These are phyloP conservation scores for Donacobius atricapilla DNA, from an alignment of 2,113 vertebrate genomes.

Conservation along the genomic window DNA sequence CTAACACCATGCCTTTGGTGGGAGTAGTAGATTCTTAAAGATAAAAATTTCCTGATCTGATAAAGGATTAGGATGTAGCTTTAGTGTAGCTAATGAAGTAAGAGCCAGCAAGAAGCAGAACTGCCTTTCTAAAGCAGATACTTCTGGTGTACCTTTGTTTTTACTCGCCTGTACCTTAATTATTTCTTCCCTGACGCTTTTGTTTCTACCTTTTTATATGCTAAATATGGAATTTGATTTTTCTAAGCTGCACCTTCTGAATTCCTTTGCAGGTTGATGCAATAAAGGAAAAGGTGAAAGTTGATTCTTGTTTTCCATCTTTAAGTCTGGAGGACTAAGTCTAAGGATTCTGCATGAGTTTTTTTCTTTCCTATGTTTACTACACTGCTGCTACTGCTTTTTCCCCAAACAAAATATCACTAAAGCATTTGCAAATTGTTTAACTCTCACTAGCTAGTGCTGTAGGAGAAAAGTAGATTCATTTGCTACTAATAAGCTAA, in stretches of 20 bases:
- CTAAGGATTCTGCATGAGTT: conserved; percentile 94
- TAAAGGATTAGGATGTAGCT: not conserved
- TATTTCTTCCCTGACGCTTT: conserved; percentile 76
- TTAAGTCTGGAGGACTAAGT: conserved; percentile 96
- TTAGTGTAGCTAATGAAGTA: not conserved
- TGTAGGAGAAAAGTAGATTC: conserved; percentile 75
- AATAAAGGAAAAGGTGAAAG: conserved; percentile 96
- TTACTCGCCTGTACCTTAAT: conserved; percentile 69
- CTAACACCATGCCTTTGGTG: not conserved
- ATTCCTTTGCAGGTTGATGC: conserved; percentile 99
- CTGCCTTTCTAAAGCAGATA: conserved; percentile 64
- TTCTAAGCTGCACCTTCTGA: conserved; percentile 96
- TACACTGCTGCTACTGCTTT: conserved; percentile 90
- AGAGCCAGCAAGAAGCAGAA: not conserved
- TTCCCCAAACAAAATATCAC: conserved; percentile 79
- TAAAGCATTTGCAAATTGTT: conserved; percentile 83
- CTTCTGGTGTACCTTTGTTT: conserved; percentile 72
- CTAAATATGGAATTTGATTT: conserved; percentile 76
- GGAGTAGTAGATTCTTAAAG: not conserved
- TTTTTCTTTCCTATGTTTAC: conserved; percentile 83
- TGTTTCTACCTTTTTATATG: conserved; percentile 85
- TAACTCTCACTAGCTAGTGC: conserved; percentile 81
- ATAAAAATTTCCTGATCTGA: not conserved
- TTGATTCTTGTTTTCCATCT: conserved; percentile 93
- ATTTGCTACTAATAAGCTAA: conserved; percentile 79